These are phyloP conservation scores for Nycticorax nycticorax DNA, from an alignment of 2,113 vertebrate genomes.

Conservation along the genomic window DNA sequence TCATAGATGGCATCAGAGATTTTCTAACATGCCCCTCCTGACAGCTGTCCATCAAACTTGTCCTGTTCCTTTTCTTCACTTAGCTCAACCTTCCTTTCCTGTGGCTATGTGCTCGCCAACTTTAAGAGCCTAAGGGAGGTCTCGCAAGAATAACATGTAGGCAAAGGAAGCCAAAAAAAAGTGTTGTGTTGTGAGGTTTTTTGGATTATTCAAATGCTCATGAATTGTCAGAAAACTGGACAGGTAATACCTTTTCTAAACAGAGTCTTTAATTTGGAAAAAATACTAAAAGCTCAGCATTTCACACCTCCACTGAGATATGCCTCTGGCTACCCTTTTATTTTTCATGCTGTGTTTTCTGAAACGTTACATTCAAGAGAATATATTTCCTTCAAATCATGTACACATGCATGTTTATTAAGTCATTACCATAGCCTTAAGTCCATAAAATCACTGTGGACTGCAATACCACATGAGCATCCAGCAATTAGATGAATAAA, in stretches of 20 bases:
- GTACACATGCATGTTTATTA: slow-evolving; percentile 64
- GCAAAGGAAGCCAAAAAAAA: neutral
- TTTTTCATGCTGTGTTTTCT: slow-evolving; percentile 53
- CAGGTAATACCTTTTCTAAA: slow-evolving; percentile 47
- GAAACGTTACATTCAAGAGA: slow-evolving; percentile 56
- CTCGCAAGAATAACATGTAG: neutral
- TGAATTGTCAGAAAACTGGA: slow-evolving; percentile 41
- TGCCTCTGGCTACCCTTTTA: slow-evolving; percentile 56
- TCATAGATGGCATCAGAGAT: neutral
- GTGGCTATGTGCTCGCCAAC: neutral
- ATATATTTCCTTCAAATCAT: slow-evolving; percentile 59
- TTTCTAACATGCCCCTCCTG: neutral
- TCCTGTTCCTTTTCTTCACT: neutral
- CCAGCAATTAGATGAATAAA: slow-evolving; percentile 70
- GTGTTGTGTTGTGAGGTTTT: neutral
- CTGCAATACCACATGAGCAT: slow-evolving; percentile 54
- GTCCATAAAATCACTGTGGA: slow-evolving; percentile 60
- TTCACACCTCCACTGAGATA: slow-evolving; percentile 33
- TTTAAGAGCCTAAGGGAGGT: neutral
- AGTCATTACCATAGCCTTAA: slow-evolving; percentile 68
- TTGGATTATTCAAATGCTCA: slow-evolving; percentile 8
- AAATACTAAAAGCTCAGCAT: slow-evolving; percentile 60
- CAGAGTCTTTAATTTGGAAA: slow-evolving; percentile 52
- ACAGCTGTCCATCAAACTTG: neutral
- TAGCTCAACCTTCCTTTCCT: neutral